Evolutionary conservation across 53 echinoderm and acorn worm genomes (phyloP), one percentile per base, ranked within the genome.

Genomic region (Zoroaster sp.): DNA sequence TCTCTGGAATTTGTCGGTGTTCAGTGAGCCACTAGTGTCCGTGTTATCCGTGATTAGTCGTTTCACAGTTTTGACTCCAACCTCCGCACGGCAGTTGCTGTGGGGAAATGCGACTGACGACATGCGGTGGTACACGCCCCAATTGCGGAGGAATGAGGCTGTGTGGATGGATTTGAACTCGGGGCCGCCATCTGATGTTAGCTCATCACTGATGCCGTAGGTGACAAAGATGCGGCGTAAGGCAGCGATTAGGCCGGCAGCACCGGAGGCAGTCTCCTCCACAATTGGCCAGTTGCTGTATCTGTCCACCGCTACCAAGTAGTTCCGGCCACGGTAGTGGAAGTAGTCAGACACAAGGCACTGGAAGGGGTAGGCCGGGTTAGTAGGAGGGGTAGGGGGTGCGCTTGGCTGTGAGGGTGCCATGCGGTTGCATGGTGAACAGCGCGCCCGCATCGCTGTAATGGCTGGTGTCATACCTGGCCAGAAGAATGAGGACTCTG

Each of bases 401-500:
- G n/a, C n/a, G n/a, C n/a, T n/a, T n/a, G n/a, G n/a, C n/a, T 89
- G 90, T 11, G 59, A 67, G 12, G 69, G 40, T 54, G 67, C 35
- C 77, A 67, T 74, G 32, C 35, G 1, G 30, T 3, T 80, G 69
- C 89, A 89, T 47, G 67, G 85, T 25, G 66, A 54, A 66, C 90
- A 90, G 11, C 40, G 0, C 4, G 68, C 52, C 2, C 78, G 43
- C 77, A 69, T 66, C 28, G 42, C 23, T 1, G n/a, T n/a, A n/a
- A n/a, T n/a, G n/a, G n/a, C 93, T 5, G 86, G 51, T 28, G 86
- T 89, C 41, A 92, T 87, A 1, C 91, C 91, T 32, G 94, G 94
- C 91, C 89, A 91, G 43, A 94, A 94, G 43, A 89, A n/a, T 4
- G 89, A 94, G 6, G 86, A 54, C 25, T 91, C 91, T n/a, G 94